A percentile compares a stretch with the other conserved stretches of the same genome.
phyloP scores from a whole-genome alignment of 2,113 vertebrate species.

The Cercopithecus mona region DNA sequence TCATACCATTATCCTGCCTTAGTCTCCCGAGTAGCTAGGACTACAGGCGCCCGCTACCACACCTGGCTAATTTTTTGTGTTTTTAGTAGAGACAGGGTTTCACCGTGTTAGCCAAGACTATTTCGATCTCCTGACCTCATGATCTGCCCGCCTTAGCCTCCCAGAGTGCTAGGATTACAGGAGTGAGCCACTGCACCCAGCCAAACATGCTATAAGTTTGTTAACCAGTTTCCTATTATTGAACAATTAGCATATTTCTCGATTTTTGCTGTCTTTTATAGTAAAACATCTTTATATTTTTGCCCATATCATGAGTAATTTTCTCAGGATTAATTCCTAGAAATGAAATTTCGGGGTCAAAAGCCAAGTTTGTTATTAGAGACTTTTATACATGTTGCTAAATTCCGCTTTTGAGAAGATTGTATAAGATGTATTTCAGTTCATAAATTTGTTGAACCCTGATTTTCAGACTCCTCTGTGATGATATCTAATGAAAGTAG shows the following conservation, averaged over 20 bases:
- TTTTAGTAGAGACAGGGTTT: no score
- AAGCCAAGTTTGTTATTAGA: background rate
- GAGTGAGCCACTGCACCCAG: no score
- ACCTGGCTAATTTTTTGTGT: no score
- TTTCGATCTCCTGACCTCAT: no score
- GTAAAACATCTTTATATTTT: background rate
- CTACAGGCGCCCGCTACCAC: no score
- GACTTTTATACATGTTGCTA: background rate
- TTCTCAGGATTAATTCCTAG: conserved; percentile 18
- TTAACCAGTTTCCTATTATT: background rate
- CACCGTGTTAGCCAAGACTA: no score
- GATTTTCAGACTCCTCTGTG: background rate
- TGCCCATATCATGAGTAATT: background rate
- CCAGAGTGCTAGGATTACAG: no score
- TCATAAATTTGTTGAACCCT: background rate
- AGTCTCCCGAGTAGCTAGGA: no score
- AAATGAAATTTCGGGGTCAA: background rate
- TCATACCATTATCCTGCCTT: no score
- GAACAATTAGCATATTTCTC: background rate
- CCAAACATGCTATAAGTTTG: background rate
- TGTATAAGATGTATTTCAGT: background rate
- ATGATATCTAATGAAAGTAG: background rate
- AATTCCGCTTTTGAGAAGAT: background rate
- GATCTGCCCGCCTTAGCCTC: no score
- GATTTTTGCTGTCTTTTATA: background rate